Conservation (phyloP, 2,113 vertebrate species). For the Balaeniceps rex region DNA sequence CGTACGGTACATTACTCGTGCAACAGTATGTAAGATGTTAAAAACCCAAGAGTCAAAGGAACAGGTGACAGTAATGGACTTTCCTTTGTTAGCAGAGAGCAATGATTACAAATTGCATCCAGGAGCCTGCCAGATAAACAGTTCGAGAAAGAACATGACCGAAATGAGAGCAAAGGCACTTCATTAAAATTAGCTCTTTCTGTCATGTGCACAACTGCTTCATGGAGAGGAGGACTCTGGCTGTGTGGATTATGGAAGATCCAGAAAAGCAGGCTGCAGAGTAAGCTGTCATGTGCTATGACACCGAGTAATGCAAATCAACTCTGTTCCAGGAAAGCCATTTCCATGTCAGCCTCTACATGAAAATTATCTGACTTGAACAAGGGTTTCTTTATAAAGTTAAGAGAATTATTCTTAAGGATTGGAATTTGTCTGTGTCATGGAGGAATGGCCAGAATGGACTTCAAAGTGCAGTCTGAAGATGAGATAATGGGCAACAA, state of each 20-base stretch:
- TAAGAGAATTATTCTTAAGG: constrained; percentile 15
- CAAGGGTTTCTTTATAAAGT: constrained; percentile 34
- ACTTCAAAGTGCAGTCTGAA: constrained; percentile 12
- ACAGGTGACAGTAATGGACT: background rate
- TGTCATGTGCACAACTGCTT: background rate
- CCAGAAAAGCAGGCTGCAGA: background rate
- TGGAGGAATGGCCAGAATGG: background rate
- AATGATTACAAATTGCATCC: background rate
- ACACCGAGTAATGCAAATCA: constrained; percentile 31
- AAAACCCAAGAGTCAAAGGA: background rate
- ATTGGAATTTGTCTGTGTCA: constrained; percentile 12
- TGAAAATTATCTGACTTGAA: constrained; percentile 35
- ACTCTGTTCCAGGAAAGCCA: constrained; percentile 21
- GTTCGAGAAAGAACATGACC: background rate
- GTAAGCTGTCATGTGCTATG: constrained; percentile 38
- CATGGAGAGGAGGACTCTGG: background rate
- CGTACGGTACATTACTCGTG: fast-evolving
- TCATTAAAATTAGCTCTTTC: constrained; percentile 15
- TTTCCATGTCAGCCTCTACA: constrained; percentile 13
- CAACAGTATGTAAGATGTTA: background rate
- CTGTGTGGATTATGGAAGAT: background rate
- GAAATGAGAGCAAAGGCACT: background rate
- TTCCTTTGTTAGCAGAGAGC: background rate
- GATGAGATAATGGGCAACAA: constrained; percentile 18
- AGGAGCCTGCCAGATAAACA: constrained; percentile 2